phyloP scores from a whole-genome alignment of 2,888 invertebrate species.

The Stenoptilia bipunctidactyla region DNA sequence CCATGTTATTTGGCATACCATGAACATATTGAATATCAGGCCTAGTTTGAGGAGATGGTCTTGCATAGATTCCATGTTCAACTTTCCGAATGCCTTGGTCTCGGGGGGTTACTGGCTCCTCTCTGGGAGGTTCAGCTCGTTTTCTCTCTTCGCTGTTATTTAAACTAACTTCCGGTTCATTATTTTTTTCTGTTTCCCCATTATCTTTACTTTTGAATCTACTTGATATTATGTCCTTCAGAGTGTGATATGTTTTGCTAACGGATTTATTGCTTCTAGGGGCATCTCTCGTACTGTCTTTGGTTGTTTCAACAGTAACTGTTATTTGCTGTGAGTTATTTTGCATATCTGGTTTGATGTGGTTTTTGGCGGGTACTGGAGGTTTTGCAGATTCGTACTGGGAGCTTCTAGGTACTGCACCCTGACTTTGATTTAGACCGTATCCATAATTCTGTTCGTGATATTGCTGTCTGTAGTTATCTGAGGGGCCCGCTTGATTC shows the following conservation, averaged over 20 bases:
- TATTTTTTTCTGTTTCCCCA: conserved; percentile 63
- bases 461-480: conserved; percentile 54
- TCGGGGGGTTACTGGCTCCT: conserved; percentile 57
- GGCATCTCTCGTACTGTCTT: conserved; percentile 68
- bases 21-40: conserved; percentile 55
- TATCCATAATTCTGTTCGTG: conserved; percentile 67
- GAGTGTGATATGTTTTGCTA: conserved; percentile 83
- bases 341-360: conserved; percentile 42
- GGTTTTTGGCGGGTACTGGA: conserved; percentile 61
- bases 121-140: conserved; percentile 35
- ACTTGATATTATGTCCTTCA: conserved; percentile 87
- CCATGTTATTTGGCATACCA: conserved; percentile 51
- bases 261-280: conserved; percentile 75
- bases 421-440: conserved; percentile 52
- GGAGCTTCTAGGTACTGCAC: conserved; percentile 40
- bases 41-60: conserved; percentile 65
- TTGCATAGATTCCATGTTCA: conserved; percentile 74
- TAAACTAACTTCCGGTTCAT: conserved; percentile 63
- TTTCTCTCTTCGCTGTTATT: conserved; percentile 75
- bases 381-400: conserved; percentile 61
- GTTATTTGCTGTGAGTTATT: conserved; percentile 65
- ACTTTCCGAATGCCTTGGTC: conserved; percentile 57
- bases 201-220: conserved; percentile 77
- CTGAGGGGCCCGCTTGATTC: conserved; percentile 63
- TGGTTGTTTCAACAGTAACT: conserved; percentile 72